Percentiles rank a stretch among this genome's conserved stretches.
Conservation (phyloP, 2,113 vertebrate species). For the Smithornis capensis region DNA sequence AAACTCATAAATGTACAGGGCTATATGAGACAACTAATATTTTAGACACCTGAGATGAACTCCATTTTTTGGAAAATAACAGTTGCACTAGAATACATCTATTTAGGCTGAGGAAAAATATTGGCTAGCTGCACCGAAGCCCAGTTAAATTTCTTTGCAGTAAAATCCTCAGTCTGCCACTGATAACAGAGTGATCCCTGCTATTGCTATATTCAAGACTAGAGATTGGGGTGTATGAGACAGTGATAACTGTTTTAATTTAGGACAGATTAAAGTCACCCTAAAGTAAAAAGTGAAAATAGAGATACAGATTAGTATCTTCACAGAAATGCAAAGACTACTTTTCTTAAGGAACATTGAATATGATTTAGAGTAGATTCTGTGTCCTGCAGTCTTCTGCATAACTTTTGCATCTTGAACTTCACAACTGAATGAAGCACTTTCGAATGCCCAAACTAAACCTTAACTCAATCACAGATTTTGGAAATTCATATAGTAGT, state of each 20-base stretch:
- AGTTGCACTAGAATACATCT: neutral
- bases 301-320: neutral
- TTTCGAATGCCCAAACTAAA: neutral
- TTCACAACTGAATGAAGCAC: neutral
- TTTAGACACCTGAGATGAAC: neutral
- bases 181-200: neutral
- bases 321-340: neutral
- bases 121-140: neutral
- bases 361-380: neutral
- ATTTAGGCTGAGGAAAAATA: neutral
- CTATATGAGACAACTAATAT: neutral
- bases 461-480: neutral
- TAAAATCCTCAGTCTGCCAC: neutral
- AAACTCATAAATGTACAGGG: neutral
- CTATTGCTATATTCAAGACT: neutral
- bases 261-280: neutral
- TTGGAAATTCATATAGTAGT: neutral
- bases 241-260: neutral
- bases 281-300: neutral
- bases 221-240: neutral
- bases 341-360: neutral
- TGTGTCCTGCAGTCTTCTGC: neutral
- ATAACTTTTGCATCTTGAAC: neutral
- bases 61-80: neutral
- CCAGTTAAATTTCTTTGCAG: neutral